Evolutionary conservation across 2,888 invertebrate genomes (phyloP), one percentile per base, ranked within the genome.

Genomic region (Nemotelus nigrinus): DNA sequence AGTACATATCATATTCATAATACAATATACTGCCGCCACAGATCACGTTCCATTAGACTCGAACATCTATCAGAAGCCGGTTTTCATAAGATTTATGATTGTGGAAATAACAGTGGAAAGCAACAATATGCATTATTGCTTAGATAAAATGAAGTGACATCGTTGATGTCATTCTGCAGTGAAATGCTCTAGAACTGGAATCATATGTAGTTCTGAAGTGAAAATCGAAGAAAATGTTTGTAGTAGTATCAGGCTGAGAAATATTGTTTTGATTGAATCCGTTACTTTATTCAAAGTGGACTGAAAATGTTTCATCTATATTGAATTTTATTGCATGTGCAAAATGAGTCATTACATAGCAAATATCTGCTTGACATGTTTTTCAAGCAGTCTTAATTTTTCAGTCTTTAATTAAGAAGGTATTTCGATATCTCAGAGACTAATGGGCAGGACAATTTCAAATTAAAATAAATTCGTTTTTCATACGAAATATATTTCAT

Each of bases 1-100:
- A 7, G 70, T 70, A 70, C 70, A 70, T 55, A 70, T 70, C 70
- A 53, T 70, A 53, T 55, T 70, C 70, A 53, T 53, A 70, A 70
- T 8, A 53, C 53, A 70, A 53, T 43, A n/a, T 43, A 47, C 47
- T 70, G 50, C 8, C 7, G 60, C 39, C 10, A 55, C 70, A 55
- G 53, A 70, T 55, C 70, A 70, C 41, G 53, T 70, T 70, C 43
- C 50, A 53, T 53, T 70, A 43, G 39, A 53, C 55, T 53, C 43
- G 39, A 53, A 10, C 53, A 70, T 43, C 70, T 10, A 53, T 39
- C 70, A 70, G 70, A 53, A 70, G 70, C 70, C 70, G 70, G 70
- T 70, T 70, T 53, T 3, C 53, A 70, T 70, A 25, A 25, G 70
- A 70, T 70, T 70, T 70, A 70, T 55, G 70, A 25, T 47, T 44